Evolutionary conservation across 2,113 vertebrate genomes (phyloP), one percentile per base, ranked within the genome.

Genomic region (Pedetes capensis): DNA sequence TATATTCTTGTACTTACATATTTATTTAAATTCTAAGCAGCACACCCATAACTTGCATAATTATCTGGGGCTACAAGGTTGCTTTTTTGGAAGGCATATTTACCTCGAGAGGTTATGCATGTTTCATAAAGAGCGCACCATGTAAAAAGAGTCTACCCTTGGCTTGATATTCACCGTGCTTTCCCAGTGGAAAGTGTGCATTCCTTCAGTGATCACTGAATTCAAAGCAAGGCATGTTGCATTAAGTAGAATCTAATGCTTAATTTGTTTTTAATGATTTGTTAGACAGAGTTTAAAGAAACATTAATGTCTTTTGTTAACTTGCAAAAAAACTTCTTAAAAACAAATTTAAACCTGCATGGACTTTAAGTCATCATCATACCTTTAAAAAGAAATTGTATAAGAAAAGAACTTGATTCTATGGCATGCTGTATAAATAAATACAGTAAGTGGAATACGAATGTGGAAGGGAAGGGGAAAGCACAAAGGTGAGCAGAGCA

Each of bases 1-100:
- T 84, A 97, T 97, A 94, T 82, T 98, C 89, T 97, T 96, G 96
- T 98, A 97, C 97, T 97, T 97, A 97, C 96, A 95, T 98, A 97
- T 98, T 98, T 98, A 94, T 98, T 98, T 98, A 98, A 97, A 98
- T 97, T 97, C 96, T 90, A 96, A 96, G 97, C 95, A 97, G 74
- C 9, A 57, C 91, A 97, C 96, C 97, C 97, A 96, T 72, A 93
- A 93, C 94, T 97, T 96, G 97, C 97, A 98, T 98, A 98, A 98
- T 97, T 98, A 98, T 92, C 96, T 97, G 89, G 94, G 94, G 96
- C 96, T 96, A 98, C 98, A 98, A 87, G 97, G 96, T 97, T 97
- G 97, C 96, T 97, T 98, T 98, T 98, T 98, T 96, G 98, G 96
- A 93, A 97, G 96, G 95, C 94, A 51, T 97, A 80, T 98, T 98